These are phyloP conservation scores for Slavum lentiscoides DNA, from an alignment of 2,888 invertebrate genomes.

Conservation along the genomic window DNA sequence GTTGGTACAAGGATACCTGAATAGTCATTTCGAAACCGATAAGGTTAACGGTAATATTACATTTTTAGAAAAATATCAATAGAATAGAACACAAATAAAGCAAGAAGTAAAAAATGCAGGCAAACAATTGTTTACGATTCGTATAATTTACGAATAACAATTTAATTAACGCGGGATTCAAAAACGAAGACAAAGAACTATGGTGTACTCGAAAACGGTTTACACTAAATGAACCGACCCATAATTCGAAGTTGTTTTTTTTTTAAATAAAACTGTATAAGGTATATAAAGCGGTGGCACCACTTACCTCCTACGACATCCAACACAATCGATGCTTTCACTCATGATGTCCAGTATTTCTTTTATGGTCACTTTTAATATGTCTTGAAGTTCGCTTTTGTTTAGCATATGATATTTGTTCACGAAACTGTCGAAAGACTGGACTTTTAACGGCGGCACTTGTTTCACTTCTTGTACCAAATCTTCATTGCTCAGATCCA, in stretches of 20 bases:
- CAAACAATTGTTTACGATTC: no score
- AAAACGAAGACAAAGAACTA: not conserved
- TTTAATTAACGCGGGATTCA: not conserved
- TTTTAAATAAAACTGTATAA: not conserved
- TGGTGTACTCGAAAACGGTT: no score
- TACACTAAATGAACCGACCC: not conserved
- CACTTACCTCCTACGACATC: slow-evolving; percentile 82
- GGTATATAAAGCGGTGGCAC: not conserved
- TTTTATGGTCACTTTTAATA: slow-evolving; percentile 79
- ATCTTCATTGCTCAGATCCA: slow-evolving; percentile 86
- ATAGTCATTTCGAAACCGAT: not conserved
- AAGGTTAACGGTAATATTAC: not conserved
- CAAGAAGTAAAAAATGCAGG: not conserved
- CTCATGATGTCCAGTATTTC: slow-evolving; percentile 83
- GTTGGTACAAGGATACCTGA: not conserved
- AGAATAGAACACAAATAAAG: not conserved
- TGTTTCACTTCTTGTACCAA: slow-evolving; percentile 80
- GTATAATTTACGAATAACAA: not conserved
- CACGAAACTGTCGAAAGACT: slow-evolving; percentile 72
- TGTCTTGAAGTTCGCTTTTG: slow-evolving; percentile 75
- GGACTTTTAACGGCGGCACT: slow-evolving; percentile 77
- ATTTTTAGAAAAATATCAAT: not conserved
- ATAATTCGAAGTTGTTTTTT: not conserved
- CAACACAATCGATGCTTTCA: slow-evolving; percentile 92
- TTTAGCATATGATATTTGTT: slow-evolving; percentile 79